A percentile compares a stretch with the other conserved stretches of the same genome.
phyloP scores from a whole-genome alignment of 2,797 vertebrate genomes.

The Parambassis ranga region DNA sequence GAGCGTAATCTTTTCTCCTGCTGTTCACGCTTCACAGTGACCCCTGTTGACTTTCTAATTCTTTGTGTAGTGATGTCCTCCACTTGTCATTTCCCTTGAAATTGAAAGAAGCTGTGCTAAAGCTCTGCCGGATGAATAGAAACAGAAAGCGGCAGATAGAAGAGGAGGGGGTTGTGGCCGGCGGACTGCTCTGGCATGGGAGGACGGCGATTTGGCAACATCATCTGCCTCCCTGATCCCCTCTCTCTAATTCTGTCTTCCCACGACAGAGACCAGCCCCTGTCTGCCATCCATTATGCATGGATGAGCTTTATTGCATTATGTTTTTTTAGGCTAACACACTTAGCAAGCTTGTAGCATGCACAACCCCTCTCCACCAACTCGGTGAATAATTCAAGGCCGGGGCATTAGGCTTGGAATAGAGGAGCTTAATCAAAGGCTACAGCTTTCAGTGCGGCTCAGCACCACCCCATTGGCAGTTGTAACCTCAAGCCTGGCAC shows the following conservation, averaged over 20 bases:
- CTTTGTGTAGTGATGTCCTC: conserved; percentile 32
- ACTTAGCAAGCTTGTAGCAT: conserved; percentile 76
- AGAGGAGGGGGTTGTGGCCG: conserved; percentile 35
- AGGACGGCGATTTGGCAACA: conserved; percentile 47
- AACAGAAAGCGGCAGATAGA: background rate
- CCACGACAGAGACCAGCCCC: conserved; percentile 48
- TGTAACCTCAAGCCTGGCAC: conserved; percentile 51
- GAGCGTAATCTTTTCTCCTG: conserved; percentile 9
- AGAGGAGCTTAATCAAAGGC: conserved; percentile 77
- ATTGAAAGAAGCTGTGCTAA: conserved; percentile 32
- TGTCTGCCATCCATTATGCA: conserved; percentile 71
- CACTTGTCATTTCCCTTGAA: conserved; percentile 48
- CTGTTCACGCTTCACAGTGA: conserved; percentile 19
- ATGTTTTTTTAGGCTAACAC: conserved; percentile 77
- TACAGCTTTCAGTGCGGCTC: conserved; percentile 68
- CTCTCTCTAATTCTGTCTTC: conserved; percentile 63
- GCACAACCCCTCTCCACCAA: conserved; percentile 64
- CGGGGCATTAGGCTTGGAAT: conserved; percentile 72
- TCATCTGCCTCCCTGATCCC: conserved; percentile 54
- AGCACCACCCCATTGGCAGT: conserved; percentile 58
- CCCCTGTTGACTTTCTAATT: conserved; percentile 40
- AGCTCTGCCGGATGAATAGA: conserved; percentile 21
- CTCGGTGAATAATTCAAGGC: conserved; percentile 77
- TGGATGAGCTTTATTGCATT: conserved; percentile 76
- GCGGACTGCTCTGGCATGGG: conserved; percentile 44